A percentile compares a stretch with the other conserved stretches of the same genome.
These are phyloP conservation scores for Halcyon senegalensis DNA, from an alignment of 2,113 vertebrate genomes.

Conservation along the genomic window DNA sequence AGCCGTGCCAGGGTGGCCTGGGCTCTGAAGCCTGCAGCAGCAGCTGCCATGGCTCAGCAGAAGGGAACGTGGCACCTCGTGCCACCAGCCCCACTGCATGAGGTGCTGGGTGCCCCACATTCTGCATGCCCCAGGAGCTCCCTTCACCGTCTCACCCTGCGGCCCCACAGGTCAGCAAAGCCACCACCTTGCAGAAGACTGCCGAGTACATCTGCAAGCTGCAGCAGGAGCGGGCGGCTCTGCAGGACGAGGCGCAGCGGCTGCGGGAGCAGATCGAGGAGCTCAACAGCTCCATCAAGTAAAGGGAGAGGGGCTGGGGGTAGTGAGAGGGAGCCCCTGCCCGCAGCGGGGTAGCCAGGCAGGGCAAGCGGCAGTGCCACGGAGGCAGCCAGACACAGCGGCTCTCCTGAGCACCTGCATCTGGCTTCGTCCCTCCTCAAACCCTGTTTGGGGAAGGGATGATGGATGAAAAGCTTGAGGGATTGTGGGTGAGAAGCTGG, in stretches of 20 bases:
- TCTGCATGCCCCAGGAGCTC: not conserved
- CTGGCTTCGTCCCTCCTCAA: not conserved
- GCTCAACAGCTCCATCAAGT: slow-evolving; percentile 93
- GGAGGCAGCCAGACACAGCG: not conserved
- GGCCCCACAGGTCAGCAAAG: slow-evolving; percentile 90
- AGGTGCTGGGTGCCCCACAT: rapidly evolving
- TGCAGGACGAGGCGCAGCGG: slow-evolving; percentile 91
- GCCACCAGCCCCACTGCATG: not conserved
- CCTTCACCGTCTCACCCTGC: rapidly evolving
- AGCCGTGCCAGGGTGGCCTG: not conserved
- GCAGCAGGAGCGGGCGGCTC: slow-evolving; percentile 90
- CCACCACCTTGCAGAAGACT: slow-evolving; percentile 94
- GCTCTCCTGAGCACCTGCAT: not conserved
- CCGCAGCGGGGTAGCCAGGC: rapidly evolving
- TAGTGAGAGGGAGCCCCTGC: not conserved
- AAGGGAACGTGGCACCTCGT: rapidly evolving
- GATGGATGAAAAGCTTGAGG: not conserved
- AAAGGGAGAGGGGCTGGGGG: not conserved
- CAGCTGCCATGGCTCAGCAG: not conserved
- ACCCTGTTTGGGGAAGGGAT: not conserved
- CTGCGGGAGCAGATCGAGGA: slow-evolving; percentile 89
- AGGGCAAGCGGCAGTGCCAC: rapidly evolving
- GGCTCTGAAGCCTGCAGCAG: not conserved
- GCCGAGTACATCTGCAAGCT: slow-evolving; percentile 93
- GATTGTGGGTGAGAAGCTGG: not conserved